phyloP scores from a whole-genome alignment of 1,140 invertebrate species.

The Epicauta chinensis region DNA sequence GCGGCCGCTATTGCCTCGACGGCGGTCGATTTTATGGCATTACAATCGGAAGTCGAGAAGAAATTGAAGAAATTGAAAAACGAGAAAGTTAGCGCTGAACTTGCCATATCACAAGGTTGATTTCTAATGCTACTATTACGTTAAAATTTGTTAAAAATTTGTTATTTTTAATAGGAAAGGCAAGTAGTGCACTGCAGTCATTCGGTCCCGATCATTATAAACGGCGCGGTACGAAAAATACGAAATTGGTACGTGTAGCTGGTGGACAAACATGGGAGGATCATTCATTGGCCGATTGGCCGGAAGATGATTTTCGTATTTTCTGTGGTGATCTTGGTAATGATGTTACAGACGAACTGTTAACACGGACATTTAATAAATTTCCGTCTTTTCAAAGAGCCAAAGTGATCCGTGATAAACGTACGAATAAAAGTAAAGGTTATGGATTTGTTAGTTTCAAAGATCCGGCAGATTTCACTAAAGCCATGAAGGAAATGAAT shows the following conservation, averaged over 20 bases:
- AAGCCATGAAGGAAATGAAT: slow-evolving; percentile 98
- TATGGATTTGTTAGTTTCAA: slow-evolving; percentile 99
- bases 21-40: slow-evolving; percentile 53
- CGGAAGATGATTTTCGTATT: slow-evolving; percentile 90
- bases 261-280: slow-evolving; percentile 95
- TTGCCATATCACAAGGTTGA: slow-evolving; percentile 49
- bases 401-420: slow-evolving; percentile 92
- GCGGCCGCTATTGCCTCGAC: slow-evolving; percentile 41
- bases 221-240: slow-evolving; percentile 56
- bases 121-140: neutral
- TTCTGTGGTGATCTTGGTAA: slow-evolving; percentile 99
- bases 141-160: neutral
- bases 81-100: slow-evolving; percentile 57
- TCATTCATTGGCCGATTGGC: slow-evolving; percentile 84
- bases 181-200: slow-evolving; percentile 48
- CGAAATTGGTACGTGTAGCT: slow-evolving; percentile 77
- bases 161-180: slow-evolving; percentile 44
- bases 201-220: slow-evolving; percentile 42
- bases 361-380: slow-evolving; percentile 88
- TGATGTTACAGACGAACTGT: slow-evolving; percentile 95
- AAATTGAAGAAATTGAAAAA: slow-evolving; percentile 59
- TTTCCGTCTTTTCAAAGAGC: slow-evolving; percentile 93
- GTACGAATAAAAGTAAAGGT: slow-evolving; percentile 97
- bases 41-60: slow-evolving; percentile 58
- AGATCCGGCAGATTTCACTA: slow-evolving; percentile 95